phyloP scores from a whole-genome alignment of 1,140 invertebrate species.

The Araneus ventricosus region DNA sequence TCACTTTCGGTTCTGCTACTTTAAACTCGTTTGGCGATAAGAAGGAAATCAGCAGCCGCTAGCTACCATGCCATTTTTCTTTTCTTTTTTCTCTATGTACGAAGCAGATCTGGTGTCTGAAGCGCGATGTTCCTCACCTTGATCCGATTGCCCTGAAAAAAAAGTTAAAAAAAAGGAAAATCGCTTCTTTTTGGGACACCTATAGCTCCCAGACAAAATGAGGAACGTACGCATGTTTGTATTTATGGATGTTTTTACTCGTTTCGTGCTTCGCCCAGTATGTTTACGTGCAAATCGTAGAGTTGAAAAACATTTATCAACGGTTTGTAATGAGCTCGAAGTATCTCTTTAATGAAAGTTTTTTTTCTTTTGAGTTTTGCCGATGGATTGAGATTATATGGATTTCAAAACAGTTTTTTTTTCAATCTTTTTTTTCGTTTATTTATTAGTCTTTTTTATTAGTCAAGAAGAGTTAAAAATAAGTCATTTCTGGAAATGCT shows the following conservation, averaged over 20 bases:
- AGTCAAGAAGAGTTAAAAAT: too few relatives aligned
- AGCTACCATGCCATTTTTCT: background rate
- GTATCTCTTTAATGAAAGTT: background rate
- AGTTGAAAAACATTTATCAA: background rate
- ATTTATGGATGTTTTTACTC: background rate
- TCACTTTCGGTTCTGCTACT: constrained; percentile 22
- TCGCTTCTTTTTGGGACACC: constrained; percentile 37
- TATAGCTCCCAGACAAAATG: constrained; percentile 31
- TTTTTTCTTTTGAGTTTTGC: background rate
- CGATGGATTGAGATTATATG: too few relatives aligned
- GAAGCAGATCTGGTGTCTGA: background rate
- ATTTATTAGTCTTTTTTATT: too few relatives aligned
- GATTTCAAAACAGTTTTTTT: too few relatives aligned
- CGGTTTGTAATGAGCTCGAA: background rate
- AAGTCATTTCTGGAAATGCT: too few relatives aligned
- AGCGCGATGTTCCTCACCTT: constrained; percentile 29
- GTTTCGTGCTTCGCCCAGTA: background rate
- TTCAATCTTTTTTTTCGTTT: too few relatives aligned
- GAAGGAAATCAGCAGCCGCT: background rate
- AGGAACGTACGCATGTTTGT: background rate
- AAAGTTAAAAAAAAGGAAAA: background rate
- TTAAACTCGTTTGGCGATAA: background rate
- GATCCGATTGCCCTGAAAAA: constrained; percentile 18
- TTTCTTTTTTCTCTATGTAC: background rate
- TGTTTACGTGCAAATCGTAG: background rate